phyloP scores from a whole-genome alignment of 2,888 invertebrate genomes.

The Acanthacorydalis orientalis region DNA sequence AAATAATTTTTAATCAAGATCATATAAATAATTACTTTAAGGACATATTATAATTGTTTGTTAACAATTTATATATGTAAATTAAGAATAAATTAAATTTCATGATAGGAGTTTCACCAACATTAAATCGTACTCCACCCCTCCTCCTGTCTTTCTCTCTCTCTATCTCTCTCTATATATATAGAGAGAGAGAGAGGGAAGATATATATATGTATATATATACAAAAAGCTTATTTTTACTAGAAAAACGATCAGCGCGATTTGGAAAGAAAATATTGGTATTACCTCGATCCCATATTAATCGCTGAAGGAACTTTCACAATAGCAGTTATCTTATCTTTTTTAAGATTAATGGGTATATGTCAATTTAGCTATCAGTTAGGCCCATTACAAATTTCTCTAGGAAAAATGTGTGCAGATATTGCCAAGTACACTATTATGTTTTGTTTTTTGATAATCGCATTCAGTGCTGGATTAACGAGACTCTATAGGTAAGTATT shows the following conservation, averaged over 20 bases:
- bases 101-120: too few species aligned
- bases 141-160: too few species aligned
- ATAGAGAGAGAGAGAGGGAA: too few species aligned
- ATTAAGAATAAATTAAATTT: too few species aligned
- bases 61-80: too few species aligned
- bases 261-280: constrained; percentile 47
- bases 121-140: too few species aligned
- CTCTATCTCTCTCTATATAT: too few species aligned
- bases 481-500: neutral
- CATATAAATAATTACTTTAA: too few species aligned
- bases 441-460: constrained; percentile 38
- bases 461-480: constrained; percentile 33
- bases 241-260: constrained; percentile 24
- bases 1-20: too few species aligned
- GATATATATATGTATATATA: too few species aligned
- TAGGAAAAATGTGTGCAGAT: constrained; percentile 51
- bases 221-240: neutral
- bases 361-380: constrained; percentile 44
- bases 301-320: constrained; percentile 49
- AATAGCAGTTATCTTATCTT: constrained; percentile 47
- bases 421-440: constrained; percentile 43
- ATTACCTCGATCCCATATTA: constrained; percentile 42
- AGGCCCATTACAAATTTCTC: constrained; percentile 40
- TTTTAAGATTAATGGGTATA: constrained; percentile 41
- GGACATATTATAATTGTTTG: too few species aligned